A percentile compares a stretch with the other conserved stretches of the same genome.
These are phyloP conservation scores for Muntiacus reevesi DNA, from an alignment of 2,113 vertebrate genomes.

Conservation along the genomic window DNA sequence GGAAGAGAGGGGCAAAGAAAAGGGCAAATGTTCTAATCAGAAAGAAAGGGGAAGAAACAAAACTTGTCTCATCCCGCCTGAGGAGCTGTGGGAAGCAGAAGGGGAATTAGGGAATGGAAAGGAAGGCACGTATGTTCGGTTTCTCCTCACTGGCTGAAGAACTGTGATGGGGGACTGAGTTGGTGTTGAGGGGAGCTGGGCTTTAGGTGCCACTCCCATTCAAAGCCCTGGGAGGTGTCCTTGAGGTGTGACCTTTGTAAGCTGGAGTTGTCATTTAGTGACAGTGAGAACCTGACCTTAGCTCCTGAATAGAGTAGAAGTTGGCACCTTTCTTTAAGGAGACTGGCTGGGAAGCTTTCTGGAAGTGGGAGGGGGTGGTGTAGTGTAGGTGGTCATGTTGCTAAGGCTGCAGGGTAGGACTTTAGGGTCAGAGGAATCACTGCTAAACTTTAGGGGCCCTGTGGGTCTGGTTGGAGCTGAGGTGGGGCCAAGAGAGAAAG, in stretches of 20 bases:
- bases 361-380: neutral
- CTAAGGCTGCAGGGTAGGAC: neutral
- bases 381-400: neutral
- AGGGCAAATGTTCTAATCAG: neutral
- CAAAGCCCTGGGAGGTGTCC: neutral
- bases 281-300: neutral
- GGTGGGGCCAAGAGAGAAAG: neutral
- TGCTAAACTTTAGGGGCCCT: neutral
- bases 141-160: neutral
- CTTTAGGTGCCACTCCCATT: neutral
- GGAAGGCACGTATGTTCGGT: neutral
- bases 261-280: neutral
- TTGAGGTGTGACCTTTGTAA: neutral
- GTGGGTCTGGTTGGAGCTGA: neutral
- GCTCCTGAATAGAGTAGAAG: neutral
- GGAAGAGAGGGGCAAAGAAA: neutral
- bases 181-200: neutral
- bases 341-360: neutral
- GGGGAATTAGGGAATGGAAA: neutral
- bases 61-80: neutral
- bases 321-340: neutral
- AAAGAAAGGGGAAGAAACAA: neutral
- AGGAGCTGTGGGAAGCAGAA: neutral
- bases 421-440: neutral
- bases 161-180: neutral